Conservation (phyloP, 2,888 invertebrate species). For the Selenia dentaria region DNA sequence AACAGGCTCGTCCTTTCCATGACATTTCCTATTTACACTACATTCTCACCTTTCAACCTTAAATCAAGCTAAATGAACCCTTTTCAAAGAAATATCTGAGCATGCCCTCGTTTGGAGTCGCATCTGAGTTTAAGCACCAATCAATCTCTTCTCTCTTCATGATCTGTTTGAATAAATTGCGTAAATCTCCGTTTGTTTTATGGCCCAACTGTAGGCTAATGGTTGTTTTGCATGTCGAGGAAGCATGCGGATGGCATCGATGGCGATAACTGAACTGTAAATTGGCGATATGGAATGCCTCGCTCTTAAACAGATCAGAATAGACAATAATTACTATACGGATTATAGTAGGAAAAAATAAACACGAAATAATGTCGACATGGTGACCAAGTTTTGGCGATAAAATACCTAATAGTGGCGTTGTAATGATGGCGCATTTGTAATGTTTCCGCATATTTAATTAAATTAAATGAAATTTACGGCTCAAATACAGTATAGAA, state of each 20-base stretch:
- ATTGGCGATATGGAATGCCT: background rate
- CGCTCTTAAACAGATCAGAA: too few relatives aligned
- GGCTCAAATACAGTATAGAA: too few relatives aligned
- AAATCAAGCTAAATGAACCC: conserved; percentile 12
- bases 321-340: too few relatives aligned
- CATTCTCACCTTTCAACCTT: conserved; percentile 8
- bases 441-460: too few relatives aligned
- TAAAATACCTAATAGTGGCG: too few relatives aligned
- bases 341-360: too few relatives aligned
- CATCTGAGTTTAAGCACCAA: conserved; percentile 13
- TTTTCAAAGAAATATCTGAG: conserved; percentile 2
- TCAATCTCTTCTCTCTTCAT: conserved; percentile 21
- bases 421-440: too few relatives aligned
- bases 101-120: conserved; percentile 6
- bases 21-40: conserved; percentile 10
- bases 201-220: conserved; percentile 18
- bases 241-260: conserved; percentile 12
- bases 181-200: conserved; percentile 24
- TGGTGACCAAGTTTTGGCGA: too few relatives aligned
- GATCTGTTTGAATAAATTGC: conserved; percentile 23
- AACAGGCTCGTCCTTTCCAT: background rate
- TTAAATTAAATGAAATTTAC: too few relatives aligned
- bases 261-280: conserved; percentile 15
- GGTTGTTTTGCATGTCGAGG: conserved; percentile 21
- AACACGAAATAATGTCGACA: too few relatives aligned